Percentiles rank a stretch among this genome's conserved stretches.
phyloP scores from a whole-genome alignment of 2,113 vertebrate genomes.

The Hippopotamus amphibius region DNA sequence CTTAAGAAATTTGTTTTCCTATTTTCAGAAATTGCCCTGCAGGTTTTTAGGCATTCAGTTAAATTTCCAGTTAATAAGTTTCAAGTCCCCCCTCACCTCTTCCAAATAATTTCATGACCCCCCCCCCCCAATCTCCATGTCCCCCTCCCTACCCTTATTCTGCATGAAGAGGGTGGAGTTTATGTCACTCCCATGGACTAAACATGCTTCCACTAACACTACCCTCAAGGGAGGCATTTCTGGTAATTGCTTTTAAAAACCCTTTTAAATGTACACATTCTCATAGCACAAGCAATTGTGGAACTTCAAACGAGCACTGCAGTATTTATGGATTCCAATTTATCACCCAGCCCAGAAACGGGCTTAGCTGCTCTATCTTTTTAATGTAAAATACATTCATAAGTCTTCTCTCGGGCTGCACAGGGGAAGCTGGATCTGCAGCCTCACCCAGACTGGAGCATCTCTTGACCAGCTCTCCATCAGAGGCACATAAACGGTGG shows the following conservation, averaged over 20 bases:
- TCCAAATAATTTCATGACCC: not conserved
- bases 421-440: not conserved
- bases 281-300: conserved; percentile 14
- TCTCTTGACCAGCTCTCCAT: not conserved
- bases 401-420: not conserved
- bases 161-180: not conserved
- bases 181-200: not conserved
- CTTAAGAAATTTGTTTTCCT: not conserved
- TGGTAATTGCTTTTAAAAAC: conserved; percentile 56
- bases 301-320: conserved; percentile 12
- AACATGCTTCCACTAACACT: not conserved
- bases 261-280: not conserved
- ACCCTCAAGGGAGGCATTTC: not conserved
- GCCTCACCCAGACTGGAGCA: rapidly evolving
- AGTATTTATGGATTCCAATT: conserved; percentile 34
- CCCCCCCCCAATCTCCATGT: not conserved
- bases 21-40: not conserved
- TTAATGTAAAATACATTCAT: not conserved
- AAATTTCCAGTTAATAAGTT: not conserved
- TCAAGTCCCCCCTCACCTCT: not conserved
- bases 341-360: not conserved
- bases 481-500: not conserved
- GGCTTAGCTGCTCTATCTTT: not conserved
- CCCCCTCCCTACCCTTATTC: not conserved
- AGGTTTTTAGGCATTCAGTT: not conserved